phyloP scores from a whole-genome alignment of 2,888 invertebrate species.

The Himalopsyche kuldschensis region DNA sequence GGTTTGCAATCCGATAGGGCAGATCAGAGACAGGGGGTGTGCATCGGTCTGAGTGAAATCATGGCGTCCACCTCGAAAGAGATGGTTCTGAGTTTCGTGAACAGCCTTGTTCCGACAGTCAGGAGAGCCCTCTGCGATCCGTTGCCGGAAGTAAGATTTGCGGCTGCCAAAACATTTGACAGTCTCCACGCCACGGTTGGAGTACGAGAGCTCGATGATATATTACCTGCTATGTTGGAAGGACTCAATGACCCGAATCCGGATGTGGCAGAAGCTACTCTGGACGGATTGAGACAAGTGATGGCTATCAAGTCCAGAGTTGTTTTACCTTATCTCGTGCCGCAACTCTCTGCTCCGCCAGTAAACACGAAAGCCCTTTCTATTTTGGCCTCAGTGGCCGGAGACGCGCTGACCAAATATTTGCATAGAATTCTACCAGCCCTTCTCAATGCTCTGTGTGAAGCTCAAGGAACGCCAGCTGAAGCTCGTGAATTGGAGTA shows the following conservation, averaged over 20 bases:
- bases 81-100: constrained; percentile 88
- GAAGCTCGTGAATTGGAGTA: constrained; percentile 82
- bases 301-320: constrained; percentile 96
- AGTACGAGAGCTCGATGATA: constrained; percentile 92
- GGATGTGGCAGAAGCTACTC: constrained; percentile 80
- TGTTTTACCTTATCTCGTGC: constrained; percentile 94
- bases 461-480: constrained; percentile 66
- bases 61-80: constrained; percentile 95
- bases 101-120: constrained; percentile 91
- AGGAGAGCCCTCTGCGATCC: constrained; percentile 92
- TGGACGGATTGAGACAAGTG: constrained; percentile 95
- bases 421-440: constrained; percentile 91
- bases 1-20: constrained; percentile 89
- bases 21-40: constrained; percentile 97
- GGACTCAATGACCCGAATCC: constrained; percentile 74
- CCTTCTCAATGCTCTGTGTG: constrained; percentile 73
- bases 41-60: constrained; percentile 97
- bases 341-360: constrained; percentile 85
- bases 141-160: constrained; percentile 86
- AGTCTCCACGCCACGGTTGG: constrained; percentile 94
- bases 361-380: constrained; percentile 93
- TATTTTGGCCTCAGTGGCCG: constrained; percentile 92
- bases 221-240: constrained; percentile 87
- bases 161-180: constrained; percentile 97
- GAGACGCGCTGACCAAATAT: constrained; percentile 88